Percentiles rank a stretch among this genome's conserved stretches.
Conservation (phyloP, 2,888 invertebrate genomes). For the Dasypolia templi region DNA sequence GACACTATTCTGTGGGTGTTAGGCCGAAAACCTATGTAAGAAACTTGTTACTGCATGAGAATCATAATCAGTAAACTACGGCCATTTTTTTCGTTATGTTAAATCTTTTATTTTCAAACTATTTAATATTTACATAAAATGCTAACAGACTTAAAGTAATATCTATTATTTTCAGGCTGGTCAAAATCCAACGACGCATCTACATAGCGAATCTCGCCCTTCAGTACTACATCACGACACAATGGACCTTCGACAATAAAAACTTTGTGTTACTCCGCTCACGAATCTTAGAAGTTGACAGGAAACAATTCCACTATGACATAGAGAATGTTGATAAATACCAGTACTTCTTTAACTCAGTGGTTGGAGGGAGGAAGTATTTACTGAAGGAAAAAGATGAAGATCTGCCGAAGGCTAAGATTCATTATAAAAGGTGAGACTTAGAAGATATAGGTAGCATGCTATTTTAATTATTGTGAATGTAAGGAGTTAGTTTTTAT, state of each 20-base stretch:
- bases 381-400: conserved; percentile 92
- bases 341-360: conserved; percentile 87
- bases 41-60: too few relatives aligned
- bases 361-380: conserved; percentile 91
- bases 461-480: too few relatives aligned
- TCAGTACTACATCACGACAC: conserved; percentile 93
- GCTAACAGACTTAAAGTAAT: neutral
- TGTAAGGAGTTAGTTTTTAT: too few relatives aligned
- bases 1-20: conserved; percentile 92
- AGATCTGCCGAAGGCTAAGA: conserved; percentile 88
- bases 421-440: conserved; percentile 88
- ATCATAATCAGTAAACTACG: too few relatives aligned
- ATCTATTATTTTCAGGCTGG: conserved; percentile 90
- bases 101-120: too few relatives aligned
- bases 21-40: conserved; percentile 94
- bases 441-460: neutral
- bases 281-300: conserved; percentile 86
- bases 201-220: conserved; percentile 94
- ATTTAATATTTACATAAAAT: neutral
- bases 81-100: neutral
- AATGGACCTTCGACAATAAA: conserved; percentile 94
- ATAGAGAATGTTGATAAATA: conserved; percentile 89
- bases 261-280: conserved; percentile 90
- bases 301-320: conserved; percentile 91
- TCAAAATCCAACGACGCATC: conserved; percentile 94